phyloP scores from a whole-genome alignment of 2,888 invertebrate species.

The Lasioglossum morio region DNA sequence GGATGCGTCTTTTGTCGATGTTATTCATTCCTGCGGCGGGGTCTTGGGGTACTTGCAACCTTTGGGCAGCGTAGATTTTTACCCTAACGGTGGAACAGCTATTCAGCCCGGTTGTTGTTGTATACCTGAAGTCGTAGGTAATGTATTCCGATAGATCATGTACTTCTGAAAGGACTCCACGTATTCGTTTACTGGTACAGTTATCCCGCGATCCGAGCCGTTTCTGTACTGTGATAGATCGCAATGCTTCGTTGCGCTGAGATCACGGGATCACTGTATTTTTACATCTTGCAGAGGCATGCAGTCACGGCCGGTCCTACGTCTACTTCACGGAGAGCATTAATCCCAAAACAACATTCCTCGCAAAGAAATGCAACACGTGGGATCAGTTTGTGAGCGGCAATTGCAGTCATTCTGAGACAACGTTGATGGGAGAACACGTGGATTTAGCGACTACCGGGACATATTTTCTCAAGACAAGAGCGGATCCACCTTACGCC shows the following conservation, averaged over 20 bases:
- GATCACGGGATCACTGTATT: background rate
- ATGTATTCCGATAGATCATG: conserved; percentile 5
- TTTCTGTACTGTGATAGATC: too few relatives aligned
- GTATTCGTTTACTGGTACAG: background rate
- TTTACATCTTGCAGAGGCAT: conserved; percentile 81
- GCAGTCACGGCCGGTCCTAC: conserved; percentile 85
- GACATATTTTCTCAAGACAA: conserved; percentile 79
- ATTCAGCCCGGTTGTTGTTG: conserved; percentile 84
- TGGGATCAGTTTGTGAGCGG: conserved; percentile 80
- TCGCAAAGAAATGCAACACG: conserved; percentile 82
- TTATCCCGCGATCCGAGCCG: too few relatives aligned
- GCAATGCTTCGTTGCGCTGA: too few relatives aligned
- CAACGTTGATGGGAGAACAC: conserved; percentile 80
- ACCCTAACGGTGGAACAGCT: conserved; percentile 83
- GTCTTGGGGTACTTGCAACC: conserved; percentile 82
- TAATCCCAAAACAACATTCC: conserved; percentile 77
- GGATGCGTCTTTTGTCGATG: conserved; percentile 83
- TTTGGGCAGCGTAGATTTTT: conserved; percentile 83
- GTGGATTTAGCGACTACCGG: conserved; percentile 77
- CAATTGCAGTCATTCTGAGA: conserved; percentile 71
- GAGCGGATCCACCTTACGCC: conserved; percentile 79
- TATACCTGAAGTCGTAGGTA: conserved; percentile 80
- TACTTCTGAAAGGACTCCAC: background rate
- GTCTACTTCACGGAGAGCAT: conserved; percentile 85
- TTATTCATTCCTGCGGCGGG: conserved; percentile 84